Evolutionary conservation across 2,888 invertebrate genomes (phyloP), one percentile per base, ranked within the genome.

Genomic region (Scaptomyza cyrtandrae): DNA sequence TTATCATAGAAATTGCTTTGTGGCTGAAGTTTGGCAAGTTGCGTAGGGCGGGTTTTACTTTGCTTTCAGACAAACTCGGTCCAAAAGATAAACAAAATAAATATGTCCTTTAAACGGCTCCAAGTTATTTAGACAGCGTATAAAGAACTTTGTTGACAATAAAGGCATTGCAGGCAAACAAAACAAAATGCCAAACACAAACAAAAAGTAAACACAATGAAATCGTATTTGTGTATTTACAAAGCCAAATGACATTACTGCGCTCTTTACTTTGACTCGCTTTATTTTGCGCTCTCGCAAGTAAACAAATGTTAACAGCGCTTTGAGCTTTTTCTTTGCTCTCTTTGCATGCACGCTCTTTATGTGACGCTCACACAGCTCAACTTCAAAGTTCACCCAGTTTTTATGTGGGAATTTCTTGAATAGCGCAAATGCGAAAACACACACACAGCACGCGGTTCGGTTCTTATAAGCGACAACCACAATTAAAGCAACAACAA

Each of bases 121-220:
- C 54, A 13, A 62, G 68, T 61, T 86, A 52, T 82, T 83, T 84
- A 63, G 57, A 62, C 62, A 67, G 68, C 73, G 71, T 65, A 87
- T 83, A 87, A 85, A 78, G 79, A 83, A 87, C 81, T 83, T 85
- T 85, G 79, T 57, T 57, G 64, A 64, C 65, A 73, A 81, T 86
- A 87, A 86, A 74, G 80, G 61, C 65, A 63, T 61, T 61, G 70
- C 73, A 75, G 48, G 55, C 67, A 87, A 79, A 63, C 69, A 88
- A 82, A 19, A 72, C 70, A 85, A 87, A n/a, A 64, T 65, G 64
- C 70, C 70, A 86, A 85, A 83, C 50, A 64, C 77, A 87, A 87
- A 79, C 80, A 87, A 24, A 52, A 50, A 43, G 31, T 65, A 65
- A 41, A 35, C 3, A 29, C 33, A 33, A 33, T 10, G 6, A 33